These are phyloP conservation scores for Papilio aristodemus DNA, from an alignment of 1,140 invertebrate genomes.

Conservation along the genomic window DNA sequence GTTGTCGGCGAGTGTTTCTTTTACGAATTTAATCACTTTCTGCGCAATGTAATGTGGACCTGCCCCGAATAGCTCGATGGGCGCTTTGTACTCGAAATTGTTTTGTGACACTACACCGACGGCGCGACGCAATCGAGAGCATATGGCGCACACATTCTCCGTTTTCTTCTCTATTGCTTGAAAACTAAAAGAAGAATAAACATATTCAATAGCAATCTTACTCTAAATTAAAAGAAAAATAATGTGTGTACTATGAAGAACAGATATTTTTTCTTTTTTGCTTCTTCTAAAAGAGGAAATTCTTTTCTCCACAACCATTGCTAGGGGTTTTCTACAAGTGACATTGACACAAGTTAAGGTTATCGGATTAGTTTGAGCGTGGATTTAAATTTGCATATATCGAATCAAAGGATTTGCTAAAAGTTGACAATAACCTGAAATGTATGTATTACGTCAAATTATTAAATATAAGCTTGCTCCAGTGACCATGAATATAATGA, in stretches of 20 bases:
- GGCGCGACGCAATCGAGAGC: constrained; percentile 45
- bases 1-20: constrained; percentile 32
- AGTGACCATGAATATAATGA: background rate
- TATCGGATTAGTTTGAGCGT: too few relatives aligned
- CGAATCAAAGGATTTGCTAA: background rate
- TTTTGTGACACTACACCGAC: constrained; percentile 43
- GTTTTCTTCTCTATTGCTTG: constrained; percentile 45
- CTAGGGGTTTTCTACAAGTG: too few relatives aligned
- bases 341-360: too few relatives aligned
- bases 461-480: background rate
- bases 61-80: constrained; percentile 43
- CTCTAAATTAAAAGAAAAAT: background rate
- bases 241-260: too few relatives aligned
- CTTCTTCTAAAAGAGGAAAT: too few relatives aligned
- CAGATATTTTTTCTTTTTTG: too few relatives aligned
- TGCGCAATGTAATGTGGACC: constrained; percentile 48
- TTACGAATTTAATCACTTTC: constrained; percentile 41
- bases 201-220: constrained; percentile 13
- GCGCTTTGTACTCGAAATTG: constrained; percentile 50
- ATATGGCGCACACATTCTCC: constrained; percentile 38
- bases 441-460: background rate
- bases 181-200: constrained; percentile 41
- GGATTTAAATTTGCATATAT: too few relatives aligned
- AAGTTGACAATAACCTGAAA: background rate
- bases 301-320: too few relatives aligned